Conservation (phyloP, 2,113 vertebrate genomes). For the Brachyhypopomus gauderio region DNA sequence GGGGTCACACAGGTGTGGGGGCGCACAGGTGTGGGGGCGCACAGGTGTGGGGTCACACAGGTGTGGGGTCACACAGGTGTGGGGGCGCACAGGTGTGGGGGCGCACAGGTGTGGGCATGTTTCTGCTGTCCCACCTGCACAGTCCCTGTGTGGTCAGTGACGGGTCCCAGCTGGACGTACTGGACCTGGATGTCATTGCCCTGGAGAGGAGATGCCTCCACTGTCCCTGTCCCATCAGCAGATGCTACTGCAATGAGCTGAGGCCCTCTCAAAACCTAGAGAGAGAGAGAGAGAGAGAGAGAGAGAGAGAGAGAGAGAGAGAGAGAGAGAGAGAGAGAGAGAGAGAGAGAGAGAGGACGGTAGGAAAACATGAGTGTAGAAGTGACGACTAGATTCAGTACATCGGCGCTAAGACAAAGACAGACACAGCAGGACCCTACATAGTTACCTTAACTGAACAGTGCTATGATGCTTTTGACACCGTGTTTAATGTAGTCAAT, state of each 20-base stretch:
- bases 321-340: background rate
- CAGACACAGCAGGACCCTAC: no score
- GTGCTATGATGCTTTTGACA: no score
- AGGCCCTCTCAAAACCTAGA: constrained; percentile 90
- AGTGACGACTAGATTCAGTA: background rate
- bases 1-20: no score
- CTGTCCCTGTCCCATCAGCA: constrained; percentile 81
- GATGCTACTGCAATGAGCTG: constrained; percentile 95
- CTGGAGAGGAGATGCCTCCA: constrained; percentile 89
- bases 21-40: no score
- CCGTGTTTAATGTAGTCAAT: no score
- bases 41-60: no score
- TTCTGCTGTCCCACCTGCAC: constrained; percentile 78
- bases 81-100: no score
- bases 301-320: background rate
- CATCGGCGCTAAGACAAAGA: background rate
- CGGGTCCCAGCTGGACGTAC: constrained; percentile 92
- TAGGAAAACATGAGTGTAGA: background rate
- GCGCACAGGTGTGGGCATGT: background rate
- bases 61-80: no score
- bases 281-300: background rate
- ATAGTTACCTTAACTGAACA: no score
- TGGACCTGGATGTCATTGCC: constrained; percentile 96
- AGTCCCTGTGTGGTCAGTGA: constrained; percentile 82
- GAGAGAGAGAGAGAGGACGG: background rate